A percentile compares a stretch with the other conserved stretches of the same genome.
phyloP scores from a whole-genome alignment of 2,888 invertebrate species.

The Cheilosia vulpina region DNA sequence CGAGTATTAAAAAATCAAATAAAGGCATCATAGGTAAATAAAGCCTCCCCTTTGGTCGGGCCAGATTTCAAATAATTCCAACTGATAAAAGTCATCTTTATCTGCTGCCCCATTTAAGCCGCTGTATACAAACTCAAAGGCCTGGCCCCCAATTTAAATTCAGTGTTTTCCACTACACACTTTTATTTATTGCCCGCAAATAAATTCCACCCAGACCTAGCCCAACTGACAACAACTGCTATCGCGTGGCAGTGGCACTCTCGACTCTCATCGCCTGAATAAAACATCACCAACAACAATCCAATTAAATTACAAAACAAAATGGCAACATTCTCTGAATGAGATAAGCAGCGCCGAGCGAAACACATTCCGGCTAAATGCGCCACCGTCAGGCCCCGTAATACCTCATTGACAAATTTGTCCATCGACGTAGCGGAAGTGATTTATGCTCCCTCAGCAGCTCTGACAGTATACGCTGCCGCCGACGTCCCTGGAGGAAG shows the following conservation, averaged over 20 bases:
- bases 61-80: conserved; percentile 9
- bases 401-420: conserved; percentile 73
- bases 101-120: background rate
- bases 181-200: conserved; percentile 63
- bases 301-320: conserved; percentile 70
- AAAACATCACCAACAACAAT: conserved; percentile 70
- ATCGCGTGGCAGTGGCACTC: conserved; percentile 6
- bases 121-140: background rate
- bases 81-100: conserved; percentile 28
- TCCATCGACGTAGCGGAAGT: conserved; percentile 69
- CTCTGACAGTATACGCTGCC: conserved; percentile 37
- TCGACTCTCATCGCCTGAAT: conserved; percentile 40
- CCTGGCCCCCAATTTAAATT: conserved; percentile 51
- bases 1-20: background rate
- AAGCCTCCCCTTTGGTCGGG: background rate
- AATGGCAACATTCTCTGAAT: conserved; percentile 55
- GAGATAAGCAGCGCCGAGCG: conserved; percentile 61
- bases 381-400: conserved; percentile 37
- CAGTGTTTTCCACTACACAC: conserved; percentile 30
- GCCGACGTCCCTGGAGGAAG: background rate
- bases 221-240: conserved; percentile 23
- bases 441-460: conserved; percentile 67
- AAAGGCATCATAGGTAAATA: background rate
- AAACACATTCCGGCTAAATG: conserved; percentile 62
- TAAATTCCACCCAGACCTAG: conserved; percentile 54